These are phyloP conservation scores for Brienomyrus longianalis DNA, from an alignment of 2,113 vertebrate species.

Conservation along the genomic window DNA sequence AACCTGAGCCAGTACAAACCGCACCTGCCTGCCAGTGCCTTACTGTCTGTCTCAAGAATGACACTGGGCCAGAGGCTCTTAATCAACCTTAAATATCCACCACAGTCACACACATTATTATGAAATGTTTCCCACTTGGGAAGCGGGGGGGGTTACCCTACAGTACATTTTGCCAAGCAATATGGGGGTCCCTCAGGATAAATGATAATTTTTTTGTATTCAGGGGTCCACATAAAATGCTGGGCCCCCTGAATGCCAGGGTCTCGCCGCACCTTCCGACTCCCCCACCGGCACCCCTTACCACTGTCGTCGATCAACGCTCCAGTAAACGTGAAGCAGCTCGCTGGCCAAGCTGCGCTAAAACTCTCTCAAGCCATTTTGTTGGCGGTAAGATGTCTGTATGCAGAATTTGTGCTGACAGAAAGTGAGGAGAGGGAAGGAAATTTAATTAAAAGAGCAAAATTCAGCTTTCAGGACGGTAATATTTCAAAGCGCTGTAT, in stretches of 20 bases:
- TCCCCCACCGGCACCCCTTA: neutral
- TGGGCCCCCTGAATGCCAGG: neutral
- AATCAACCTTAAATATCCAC: neutral
- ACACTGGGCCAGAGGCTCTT: neutral
- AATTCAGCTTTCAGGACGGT: neutral
- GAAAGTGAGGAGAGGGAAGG: neutral
- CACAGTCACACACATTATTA: neutral
- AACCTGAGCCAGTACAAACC: neutral
- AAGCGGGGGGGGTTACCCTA: too few relatives aligned
- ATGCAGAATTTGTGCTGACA: neutral
- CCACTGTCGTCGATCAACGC: neutral
- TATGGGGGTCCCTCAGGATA: neutral
- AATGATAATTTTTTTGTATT: neutral
- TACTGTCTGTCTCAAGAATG: neutral
- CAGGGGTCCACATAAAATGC: neutral
- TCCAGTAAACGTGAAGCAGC: neutral
- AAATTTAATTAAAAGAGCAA: slow-evolving; percentile 11
- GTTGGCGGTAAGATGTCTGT: neutral
- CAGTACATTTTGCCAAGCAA: neutral
- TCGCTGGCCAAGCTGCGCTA: neutral
- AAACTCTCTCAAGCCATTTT: neutral
- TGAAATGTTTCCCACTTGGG: neutral
- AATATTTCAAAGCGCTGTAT: neutral
- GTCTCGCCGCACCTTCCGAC: neutral
- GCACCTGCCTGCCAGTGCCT: neutral